A percentile compares a stretch with the other conserved stretches of the same genome.
phyloP scores from a whole-genome alignment of 2,113 vertebrate species.

The Scolopax mira region DNA sequence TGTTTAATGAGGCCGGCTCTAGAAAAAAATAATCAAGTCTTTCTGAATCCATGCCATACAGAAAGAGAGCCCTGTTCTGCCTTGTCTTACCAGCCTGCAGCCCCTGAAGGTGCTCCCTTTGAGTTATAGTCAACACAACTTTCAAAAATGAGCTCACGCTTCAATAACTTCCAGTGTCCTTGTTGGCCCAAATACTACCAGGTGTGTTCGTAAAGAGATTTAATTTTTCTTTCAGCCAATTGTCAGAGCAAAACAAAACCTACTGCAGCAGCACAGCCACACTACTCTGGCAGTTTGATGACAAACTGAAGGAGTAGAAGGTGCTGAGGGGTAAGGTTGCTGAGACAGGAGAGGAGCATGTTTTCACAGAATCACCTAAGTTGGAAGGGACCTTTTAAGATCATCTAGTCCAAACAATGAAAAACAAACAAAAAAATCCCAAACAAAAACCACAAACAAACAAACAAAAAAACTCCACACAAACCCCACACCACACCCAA shows the following conservation, averaged over 20 bases:
- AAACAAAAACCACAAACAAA: too few species aligned
- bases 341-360: not conserved
- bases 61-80: not conserved
- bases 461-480: too few species aligned
- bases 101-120: not conserved
- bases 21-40: not conserved
- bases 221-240: not conserved
- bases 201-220: not conserved
- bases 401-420: too few species aligned
- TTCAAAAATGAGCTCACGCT: not conserved
- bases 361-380: too few species aligned
- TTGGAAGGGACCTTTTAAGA: too few species aligned
- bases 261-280: fast-evolving
- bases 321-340: not conserved
- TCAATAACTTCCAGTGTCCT: not conserved
- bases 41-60: not conserved
- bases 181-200: not conserved
- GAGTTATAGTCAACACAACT: fast-evolving
- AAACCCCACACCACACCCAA: too few species aligned
- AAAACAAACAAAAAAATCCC: too few species aligned
- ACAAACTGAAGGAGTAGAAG: not conserved
- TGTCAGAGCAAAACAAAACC: not conserved
- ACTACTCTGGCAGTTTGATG: not conserved
- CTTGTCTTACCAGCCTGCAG: not conserved
- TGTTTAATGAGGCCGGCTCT: not conserved